Conservation (phyloP, 2,888 invertebrate species). For the Leptopterna dolabrata region DNA sequence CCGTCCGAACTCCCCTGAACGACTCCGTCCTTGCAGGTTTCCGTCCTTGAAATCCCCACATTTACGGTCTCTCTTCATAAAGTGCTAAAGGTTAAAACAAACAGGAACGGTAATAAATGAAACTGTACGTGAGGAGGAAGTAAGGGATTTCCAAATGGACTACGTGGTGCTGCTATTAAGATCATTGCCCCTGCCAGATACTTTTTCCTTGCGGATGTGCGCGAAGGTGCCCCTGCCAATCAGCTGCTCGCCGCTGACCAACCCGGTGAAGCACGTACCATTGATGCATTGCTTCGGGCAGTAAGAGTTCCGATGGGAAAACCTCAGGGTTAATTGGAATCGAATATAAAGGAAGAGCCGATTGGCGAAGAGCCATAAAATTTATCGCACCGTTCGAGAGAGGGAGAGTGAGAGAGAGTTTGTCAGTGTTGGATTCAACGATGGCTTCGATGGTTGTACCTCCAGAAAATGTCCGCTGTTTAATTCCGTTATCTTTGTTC, state of each 20-base stretch:
- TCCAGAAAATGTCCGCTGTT: not conserved
- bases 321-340: slow-evolving; percentile 15
- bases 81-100: not conserved
- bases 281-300: not conserved
- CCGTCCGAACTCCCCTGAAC: too few relatives aligned
- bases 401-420: too few relatives aligned
- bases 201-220: not conserved
- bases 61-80: not conserved
- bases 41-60: not conserved
- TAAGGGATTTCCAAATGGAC: not conserved
- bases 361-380: not conserved
- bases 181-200: not conserved
- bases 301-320: not conserved
- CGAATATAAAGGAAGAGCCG: slow-evolving; percentile 1
- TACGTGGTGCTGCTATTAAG: not conserved
- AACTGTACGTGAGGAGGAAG: slow-evolving; percentile 1
- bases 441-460: not conserved
- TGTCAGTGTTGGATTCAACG: not conserved
- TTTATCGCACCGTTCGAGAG: not conserved
- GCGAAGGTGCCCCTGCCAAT: not conserved
- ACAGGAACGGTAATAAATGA: slow-evolving; percentile 11
- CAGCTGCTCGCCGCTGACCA: not conserved
- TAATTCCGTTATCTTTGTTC: not conserved
- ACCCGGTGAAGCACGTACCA: slow-evolving; percentile 8
- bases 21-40: not conserved